Evolutionary conservation across 2,888 invertebrate genomes (phyloP).

Genomic region (Stomorhina lunata): DNA sequence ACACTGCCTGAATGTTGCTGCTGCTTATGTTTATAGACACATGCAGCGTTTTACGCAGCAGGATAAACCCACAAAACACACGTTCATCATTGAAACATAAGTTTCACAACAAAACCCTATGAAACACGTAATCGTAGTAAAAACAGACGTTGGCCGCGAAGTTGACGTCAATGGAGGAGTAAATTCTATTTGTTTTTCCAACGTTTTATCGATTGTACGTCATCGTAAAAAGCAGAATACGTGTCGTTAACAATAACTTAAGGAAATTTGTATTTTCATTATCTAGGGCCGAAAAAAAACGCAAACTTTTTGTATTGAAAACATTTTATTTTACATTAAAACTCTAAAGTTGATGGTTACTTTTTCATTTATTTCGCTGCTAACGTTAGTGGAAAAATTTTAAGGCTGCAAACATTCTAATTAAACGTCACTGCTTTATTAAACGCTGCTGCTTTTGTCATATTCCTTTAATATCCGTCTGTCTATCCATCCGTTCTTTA

Average conservation of each 20-base stretch:
- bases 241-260: slow-evolving; percentile 43
- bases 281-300: too few relatives aligned
- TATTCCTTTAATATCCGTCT: slow-evolving; percentile 23
- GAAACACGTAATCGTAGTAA: slow-evolving; percentile 54
- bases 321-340: not conserved
- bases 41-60: slow-evolving; percentile 49
- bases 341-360: not conserved
- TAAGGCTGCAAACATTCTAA: too few relatives aligned
- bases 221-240: not conserved
- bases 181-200: slow-evolving; percentile 1
- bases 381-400: too few relatives aligned
- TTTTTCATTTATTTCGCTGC: not conserved
- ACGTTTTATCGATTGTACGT: not conserved
- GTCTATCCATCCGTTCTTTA: not conserved
- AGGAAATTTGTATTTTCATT: slow-evolving; percentile 20
- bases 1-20: too few relatives aligned
- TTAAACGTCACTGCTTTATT: not conserved
- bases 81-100: slow-evolving; percentile 26
- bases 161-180: slow-evolving; percentile 36
- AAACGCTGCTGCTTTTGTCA: not conserved
- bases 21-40: slow-evolving; percentile 20
- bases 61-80: slow-evolving; percentile 60
- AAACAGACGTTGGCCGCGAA: slow-evolving; percentile 57
- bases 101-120: not conserved
- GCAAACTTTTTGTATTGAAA: too few relatives aligned